Evolutionary conservation across 2,113 vertebrate genomes (phyloP).

Genomic region (Apodemus sylvaticus): DNA sequence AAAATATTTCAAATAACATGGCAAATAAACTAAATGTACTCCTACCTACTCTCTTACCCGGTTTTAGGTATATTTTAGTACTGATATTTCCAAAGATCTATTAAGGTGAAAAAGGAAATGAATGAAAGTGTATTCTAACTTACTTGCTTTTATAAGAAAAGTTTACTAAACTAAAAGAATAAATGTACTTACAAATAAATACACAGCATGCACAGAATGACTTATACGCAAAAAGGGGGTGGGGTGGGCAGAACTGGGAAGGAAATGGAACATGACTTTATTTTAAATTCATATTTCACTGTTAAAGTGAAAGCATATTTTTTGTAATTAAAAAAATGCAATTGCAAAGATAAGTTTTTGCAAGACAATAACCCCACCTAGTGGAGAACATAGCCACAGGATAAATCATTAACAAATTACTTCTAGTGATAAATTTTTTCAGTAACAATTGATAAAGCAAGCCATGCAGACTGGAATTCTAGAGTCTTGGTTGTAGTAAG

Average conservation of each 20-base stretch:
- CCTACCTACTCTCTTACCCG: constrained; percentile 37
- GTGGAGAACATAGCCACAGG: constrained; percentile 52
- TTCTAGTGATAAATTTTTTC: constrained; percentile 37
- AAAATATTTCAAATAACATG: constrained; percentile 39
- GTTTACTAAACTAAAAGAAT: neutral
- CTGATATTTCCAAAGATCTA: neutral
- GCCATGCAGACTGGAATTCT: neutral
- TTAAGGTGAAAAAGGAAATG: constrained; percentile 8
- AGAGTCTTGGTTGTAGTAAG: neutral
- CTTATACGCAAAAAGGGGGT: neutral
- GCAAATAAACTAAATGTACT: neutral
- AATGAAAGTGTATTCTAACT: constrained; percentile 5
- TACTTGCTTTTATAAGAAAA: constrained; percentile 21
- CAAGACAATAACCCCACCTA: constrained; percentile 71
- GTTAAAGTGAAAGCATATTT: constrained; percentile 27
- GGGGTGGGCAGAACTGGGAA: neutral
- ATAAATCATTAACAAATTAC: constrained; percentile 19
- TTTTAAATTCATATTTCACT: constrained; percentile 37
- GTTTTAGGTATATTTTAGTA: constrained; percentile 46
- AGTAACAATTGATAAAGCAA: neutral
- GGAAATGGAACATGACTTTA: neutral
- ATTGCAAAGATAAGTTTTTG: neutral
- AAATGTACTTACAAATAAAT: neutral
- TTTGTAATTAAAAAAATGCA: constrained; percentile 2
- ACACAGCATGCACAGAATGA: neutral